Conservation (phyloP, 2,113 vertebrate species). For the human region GRCh38 chr9:24461001-24461500, state of each 20-base stretch:
- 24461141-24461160: constrained; percentile 61
- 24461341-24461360: background rate
- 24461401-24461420: constrained; percentile 18
- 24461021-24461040: constrained; percentile 54
- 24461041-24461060: background rate
- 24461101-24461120: constrained; percentile 53
- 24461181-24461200: constrained; percentile 22
- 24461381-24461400: background rate
- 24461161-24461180: constrained; percentile 66
- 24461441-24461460: constrained; percentile 30
- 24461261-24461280: background rate
- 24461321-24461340: background rate
- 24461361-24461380: background rate
- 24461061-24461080: background rate
- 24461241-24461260: background rate
- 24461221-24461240: background rate
- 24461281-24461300: background rate
- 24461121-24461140: constrained; percentile 61
- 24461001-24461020: constrained; percentile 60
- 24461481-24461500: constrained; percentile 33
- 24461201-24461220: constrained; percentile 39
- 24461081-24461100: constrained; percentile 22
- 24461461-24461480: constrained; percentile 29
- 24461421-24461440: background rate
- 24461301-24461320: constrained; percentile 7